A percentile compares a stretch with the other conserved stretches of the same genome.
These are phyloP conservation scores for Zeus faber DNA, from an alignment of 2,113 vertebrate genomes.

Conservation along the genomic window DNA sequence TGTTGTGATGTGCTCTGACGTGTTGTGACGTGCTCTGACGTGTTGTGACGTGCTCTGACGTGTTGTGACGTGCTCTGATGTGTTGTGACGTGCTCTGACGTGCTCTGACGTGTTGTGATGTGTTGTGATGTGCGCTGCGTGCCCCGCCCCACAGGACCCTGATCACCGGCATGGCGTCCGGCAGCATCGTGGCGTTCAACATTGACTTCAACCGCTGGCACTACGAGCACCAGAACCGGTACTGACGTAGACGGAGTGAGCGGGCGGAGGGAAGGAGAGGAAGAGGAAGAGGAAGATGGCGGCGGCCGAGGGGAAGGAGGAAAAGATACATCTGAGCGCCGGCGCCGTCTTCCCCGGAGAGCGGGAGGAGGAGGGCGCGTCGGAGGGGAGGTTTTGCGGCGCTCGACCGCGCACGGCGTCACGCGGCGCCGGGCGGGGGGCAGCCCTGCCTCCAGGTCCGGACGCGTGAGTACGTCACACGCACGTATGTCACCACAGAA, in stretches of 20 bases:
- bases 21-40: neutral
- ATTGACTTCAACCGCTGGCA: constrained; percentile 99
- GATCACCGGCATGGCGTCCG: constrained; percentile 99
- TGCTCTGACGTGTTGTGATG: neutral
- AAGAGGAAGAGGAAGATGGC: constrained; percentile 20
- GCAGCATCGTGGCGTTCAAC: constrained; percentile 99
- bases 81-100: neutral
- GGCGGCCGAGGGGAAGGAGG: constrained; percentile 27
- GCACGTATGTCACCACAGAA: no score
- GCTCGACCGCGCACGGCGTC: no score
- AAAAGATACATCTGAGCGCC: constrained; percentile 28
- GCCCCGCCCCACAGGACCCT: constrained; percentile 88
- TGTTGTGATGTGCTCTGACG: neutral
- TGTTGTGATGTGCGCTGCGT: constrained; percentile 2
- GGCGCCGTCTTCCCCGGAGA: constrained; percentile 41
- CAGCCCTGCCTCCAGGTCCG: no score
- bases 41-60: neutral
- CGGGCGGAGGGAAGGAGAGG: constrained; percentile 10
- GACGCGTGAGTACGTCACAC: no score
- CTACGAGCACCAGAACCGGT: constrained; percentile 99
- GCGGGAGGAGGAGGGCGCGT: constrained; percentile 16
- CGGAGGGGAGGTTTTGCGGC: no score
- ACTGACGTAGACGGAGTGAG: constrained; percentile 81
- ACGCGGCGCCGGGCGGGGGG: no score
- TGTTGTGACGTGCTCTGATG: neutral